Base-by-base conservation (phyloP, 2,888 invertebrate species). In the Listrodromus nycthemerus region DNA sequence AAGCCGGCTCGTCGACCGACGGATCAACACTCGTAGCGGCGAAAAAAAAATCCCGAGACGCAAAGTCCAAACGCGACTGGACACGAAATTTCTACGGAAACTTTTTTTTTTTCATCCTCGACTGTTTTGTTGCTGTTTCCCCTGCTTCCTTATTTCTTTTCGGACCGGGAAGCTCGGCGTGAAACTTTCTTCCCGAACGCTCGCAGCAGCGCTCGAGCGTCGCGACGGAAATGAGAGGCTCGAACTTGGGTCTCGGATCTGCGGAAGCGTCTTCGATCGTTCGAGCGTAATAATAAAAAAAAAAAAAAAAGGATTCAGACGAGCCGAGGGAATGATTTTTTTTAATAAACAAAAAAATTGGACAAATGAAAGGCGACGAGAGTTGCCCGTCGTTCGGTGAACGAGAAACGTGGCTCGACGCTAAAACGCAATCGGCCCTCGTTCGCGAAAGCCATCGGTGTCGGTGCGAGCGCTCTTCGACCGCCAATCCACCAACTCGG, bases 281-380 rank as follows among this genome's bases (percentile, higher is more conserved):
- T 21, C 7, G 21, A 21, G 21, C 52, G 52, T 52, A 1, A 21
- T 10, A 21, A 21, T n/a, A n/a, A 52, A 21, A 52, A 21, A 50
- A 50, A 21, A 19, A 19, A 52, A 7, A 19, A 19, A 52, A 21
- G 10, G 13, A 58, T 24, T 24, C 24, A 58, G 55, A 48, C 50
- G 2, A 21, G 27, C 8, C 13, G 33, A 55, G 52, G 27, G 30
- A 16, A 45, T 16, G 10, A 16, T 45, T 45, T 16, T 33, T 21
- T 65, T 24, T 21, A 55, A 10, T 21, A 10, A 24, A 52, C 16
- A 65, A 19, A 30, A 16, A 73, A 74, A 74, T 55, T 45, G 67
- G 65, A 70, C 83, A 63, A 77, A 83, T 83, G 83, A 83, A 67
- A 80, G 80, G 67, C 80, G 80, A 66, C 67, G 71, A 33, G 63